Evolutionary conservation across 2,888 invertebrate species (phyloP), one percentile per base, ranked within the genome.

Genomic region (Amiota minor): DNA sequence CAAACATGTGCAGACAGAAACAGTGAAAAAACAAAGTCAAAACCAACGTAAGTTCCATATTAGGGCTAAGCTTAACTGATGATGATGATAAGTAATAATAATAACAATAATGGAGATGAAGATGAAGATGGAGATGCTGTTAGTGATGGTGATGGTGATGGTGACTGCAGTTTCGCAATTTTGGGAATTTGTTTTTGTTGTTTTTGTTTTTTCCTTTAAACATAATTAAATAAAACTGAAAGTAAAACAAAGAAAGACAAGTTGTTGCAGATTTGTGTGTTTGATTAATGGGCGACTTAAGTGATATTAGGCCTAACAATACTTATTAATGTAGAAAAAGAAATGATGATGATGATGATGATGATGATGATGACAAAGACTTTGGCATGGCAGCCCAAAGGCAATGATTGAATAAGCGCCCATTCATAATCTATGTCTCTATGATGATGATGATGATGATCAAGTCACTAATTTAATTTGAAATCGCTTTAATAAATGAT

Each of bases 391-490:
- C 35, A 35, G 6, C 35, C 35, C 35, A 35, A 35, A 35, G 35
- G 35, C 35, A 6, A 35, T 35, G 35, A 35, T 35, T 35, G 35
- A 35, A 35, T 35, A 35, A 35, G 35, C 47, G 35, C 47, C 81
- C 74, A 76, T 75, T 74, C 79, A 78, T 80, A 50, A 23, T 35
- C 35, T 35, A 35, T 35, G 35, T n/a, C 49, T 78, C 67, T 69
- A 67, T 18, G 53, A 56, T 46, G 62, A 79, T 73, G 2, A 12
- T n/a, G 6, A 35, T 81, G 9, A 64, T 81, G 69, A 83, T 83
- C 81, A 83, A 84, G 84, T 80, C 81, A 83, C 83, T 83, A 84
- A 83, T 83, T 83, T 84, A 83, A 81, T 80, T 83, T 83, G 82
- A 84, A 83, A 83, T 80, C 83, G 83, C 84, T 83, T 83, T 83